Base-by-base conservation (phyloP, 2,797 vertebrate genomes). In the Strix occidentalis region DNA sequence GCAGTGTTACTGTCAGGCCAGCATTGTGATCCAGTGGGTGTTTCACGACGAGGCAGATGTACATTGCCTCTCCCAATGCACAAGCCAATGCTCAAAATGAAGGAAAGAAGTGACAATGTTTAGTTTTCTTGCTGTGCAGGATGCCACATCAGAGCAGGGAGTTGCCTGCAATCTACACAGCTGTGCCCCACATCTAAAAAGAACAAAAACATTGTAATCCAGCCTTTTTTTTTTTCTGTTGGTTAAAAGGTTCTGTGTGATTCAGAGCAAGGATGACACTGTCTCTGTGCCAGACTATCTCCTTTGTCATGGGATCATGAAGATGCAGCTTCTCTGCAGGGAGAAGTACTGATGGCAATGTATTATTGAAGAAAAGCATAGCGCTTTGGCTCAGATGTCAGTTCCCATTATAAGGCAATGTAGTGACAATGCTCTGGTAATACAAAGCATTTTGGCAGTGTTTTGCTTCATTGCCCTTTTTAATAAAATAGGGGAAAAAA, bases 331-430 rank as follows among this genome's bases (percentile, higher is more conserved):
- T 81, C 57, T 96, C 91, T 81, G 43, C 74, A 89, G 74, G 80
- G 77, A 87, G 66, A 90, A 79, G 41, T 56, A 84, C 33, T 69
- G 63, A 76, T 93, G 63, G 74, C 28, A 63, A 89, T 90, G 65
- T 31, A 64, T 93, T 93, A 95, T 81, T 93, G 76, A 95, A 94
- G 86, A 81, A 94, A 84, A 50, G 17, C 80, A 31, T 28, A 76
- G 65, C 69, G 54, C 21, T 87, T 87, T 91, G 88, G 88, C 88
- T 96, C 70, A 65, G 51, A 63, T 89, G 74, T 75, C 0, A 0
- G 54, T 65, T 92, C 46, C 58, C 63, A 63, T 95, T 93, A 63
- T 39, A 94, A 90, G n/a, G 54, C 66, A 92, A 75, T 45, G 48
- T 48, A 83, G 64, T 81, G 64, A 77, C 56, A 93, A 37, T 70